Percentiles rank a stretch among this genome's conserved stretches.
phyloP scores from a whole-genome alignment of 2,888 invertebrate genomes.

The Cynaeus angustus region DNA sequence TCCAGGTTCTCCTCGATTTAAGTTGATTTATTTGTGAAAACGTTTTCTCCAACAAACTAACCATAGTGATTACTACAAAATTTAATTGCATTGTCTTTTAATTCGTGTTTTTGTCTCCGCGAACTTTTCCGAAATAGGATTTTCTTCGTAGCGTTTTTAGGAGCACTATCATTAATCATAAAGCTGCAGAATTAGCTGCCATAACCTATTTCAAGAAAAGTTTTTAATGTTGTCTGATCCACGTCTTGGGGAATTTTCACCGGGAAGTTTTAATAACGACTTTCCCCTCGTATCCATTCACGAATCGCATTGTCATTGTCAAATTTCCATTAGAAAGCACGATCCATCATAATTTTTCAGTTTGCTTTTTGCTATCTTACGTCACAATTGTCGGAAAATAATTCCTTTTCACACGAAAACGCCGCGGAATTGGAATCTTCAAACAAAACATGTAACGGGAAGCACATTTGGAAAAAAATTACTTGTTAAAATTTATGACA shows the following conservation, averaged over 20 bases:
- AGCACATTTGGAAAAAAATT: slow-evolving; percentile 10
- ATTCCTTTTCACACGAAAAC: slow-evolving; percentile 5
- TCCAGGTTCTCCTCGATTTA: too few species aligned
- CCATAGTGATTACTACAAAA: slow-evolving; percentile 14
- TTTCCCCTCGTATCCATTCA: slow-evolving; percentile 15
- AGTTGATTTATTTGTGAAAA: too few species aligned
- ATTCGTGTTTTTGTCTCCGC: slow-evolving; percentile 2
- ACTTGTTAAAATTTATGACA: slow-evolving; percentile 19
- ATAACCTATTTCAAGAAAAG: slow-evolving; percentile 48
- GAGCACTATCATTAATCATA: slow-evolving; percentile 49
- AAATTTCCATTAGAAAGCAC: slow-evolving; percentile 25
- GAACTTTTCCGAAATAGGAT: slow-evolving; percentile 26
- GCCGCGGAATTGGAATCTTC: slow-evolving; percentile 1
- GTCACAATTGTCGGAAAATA: slow-evolving; percentile 18
- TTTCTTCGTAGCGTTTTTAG: slow-evolving; percentile 21
- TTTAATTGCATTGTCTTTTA: slow-evolving; percentile 16
- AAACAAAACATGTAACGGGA: too few species aligned
- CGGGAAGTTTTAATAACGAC: slow-evolving; percentile 34
- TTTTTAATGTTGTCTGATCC: slow-evolving; percentile 49
- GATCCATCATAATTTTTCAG: slow-evolving; percentile 34
- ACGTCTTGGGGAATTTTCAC: slow-evolving; percentile 33
- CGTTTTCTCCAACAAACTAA: slow-evolving; percentile 9
- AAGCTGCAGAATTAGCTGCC: slow-evolving; percentile 51
- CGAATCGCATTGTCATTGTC: slow-evolving; percentile 24
- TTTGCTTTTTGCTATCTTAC: slow-evolving; percentile 6